Percentiles rank a stretch among this genome's conserved stretches.
Conservation (phyloP, 1,140 invertebrate genomes). For the Hydropsyche tenuis region DNA sequence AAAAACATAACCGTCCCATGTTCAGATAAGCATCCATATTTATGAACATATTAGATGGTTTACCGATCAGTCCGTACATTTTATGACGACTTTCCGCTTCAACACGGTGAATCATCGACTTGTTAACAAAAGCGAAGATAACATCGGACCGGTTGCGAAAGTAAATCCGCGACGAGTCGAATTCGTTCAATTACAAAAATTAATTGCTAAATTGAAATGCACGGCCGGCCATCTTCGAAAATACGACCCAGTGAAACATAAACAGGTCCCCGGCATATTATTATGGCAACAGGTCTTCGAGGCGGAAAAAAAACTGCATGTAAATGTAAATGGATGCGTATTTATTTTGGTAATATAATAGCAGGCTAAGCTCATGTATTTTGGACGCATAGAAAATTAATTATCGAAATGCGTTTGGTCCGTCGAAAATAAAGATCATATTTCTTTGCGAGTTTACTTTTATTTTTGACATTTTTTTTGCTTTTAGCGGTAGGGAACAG, state of each 20-base stretch:
- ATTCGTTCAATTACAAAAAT: slow-evolving; percentile 2
- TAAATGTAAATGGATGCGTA: background rate
- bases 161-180: background rate
- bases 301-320: background rate
- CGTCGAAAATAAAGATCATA: background rate
- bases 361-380: no score
- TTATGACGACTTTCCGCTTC: no score
- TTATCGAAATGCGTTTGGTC: background rate
- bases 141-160: slow-evolving; percentile 1
- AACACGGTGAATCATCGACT: background rate
- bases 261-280: background rate
- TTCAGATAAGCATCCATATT: no score
- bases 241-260: background rate
- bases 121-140: background rate
- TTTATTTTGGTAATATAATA: background rate
- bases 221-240: background rate
- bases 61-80: no score
- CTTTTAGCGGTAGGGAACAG: background rate
- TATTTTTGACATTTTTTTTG: background rate
- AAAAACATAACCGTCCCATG: no score
- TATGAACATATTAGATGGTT: no score
- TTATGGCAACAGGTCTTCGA: background rate
- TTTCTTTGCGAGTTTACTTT: background rate
- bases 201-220: slow-evolving; percentile 3
- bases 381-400: background rate